phyloP scores from a whole-genome alignment of 1,140 invertebrate species.

The Nephotettix cincticeps region DNA sequence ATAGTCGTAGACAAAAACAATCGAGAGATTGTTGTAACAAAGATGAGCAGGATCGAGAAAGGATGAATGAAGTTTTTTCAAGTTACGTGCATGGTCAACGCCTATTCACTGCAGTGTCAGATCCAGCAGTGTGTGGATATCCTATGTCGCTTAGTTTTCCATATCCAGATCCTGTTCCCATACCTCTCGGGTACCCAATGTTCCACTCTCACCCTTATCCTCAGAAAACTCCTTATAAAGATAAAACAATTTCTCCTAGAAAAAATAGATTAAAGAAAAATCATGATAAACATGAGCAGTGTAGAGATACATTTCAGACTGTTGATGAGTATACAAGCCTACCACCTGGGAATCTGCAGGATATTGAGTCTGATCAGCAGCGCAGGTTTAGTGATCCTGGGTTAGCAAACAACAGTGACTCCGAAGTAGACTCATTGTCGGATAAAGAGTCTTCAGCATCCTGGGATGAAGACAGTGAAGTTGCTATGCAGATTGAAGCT shows the following conservation, averaged over 20 bases:
- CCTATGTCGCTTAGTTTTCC: slow-evolving; percentile 48
- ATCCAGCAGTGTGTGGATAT: slow-evolving; percentile 54
- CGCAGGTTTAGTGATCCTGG: slow-evolving; percentile 37
- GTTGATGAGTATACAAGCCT: slow-evolving; percentile 35
- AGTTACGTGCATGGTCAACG: slow-evolving; percentile 43
- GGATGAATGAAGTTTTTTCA: background rate
- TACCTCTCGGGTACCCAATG: slow-evolving; percentile 48
- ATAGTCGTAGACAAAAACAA: background rate
- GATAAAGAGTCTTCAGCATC: slow-evolving; percentile 21
- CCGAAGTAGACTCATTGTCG: slow-evolving; percentile 26
- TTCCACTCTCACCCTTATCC: slow-evolving; percentile 37
- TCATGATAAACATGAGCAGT: background rate
- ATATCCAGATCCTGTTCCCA: slow-evolving; percentile 53
- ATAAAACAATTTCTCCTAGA: background rate
- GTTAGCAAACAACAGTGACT: slow-evolving; percentile 30
- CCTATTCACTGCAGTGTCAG: slow-evolving; percentile 52
- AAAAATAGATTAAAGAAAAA: background rate
- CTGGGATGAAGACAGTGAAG: background rate
- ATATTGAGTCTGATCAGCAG: slow-evolving; percentile 32
- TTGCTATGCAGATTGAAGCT: slow-evolving; percentile 27
- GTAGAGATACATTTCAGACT: background rate
- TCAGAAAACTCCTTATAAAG: slow-evolving; percentile 1
- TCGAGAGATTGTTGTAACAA: background rate
- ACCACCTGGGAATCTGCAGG: slow-evolving; percentile 32
- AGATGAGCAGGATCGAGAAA: background rate